Evolutionary conservation across 1,140 invertebrate species (phyloP).

Genomic region (Hypothenemus hampei): DNA sequence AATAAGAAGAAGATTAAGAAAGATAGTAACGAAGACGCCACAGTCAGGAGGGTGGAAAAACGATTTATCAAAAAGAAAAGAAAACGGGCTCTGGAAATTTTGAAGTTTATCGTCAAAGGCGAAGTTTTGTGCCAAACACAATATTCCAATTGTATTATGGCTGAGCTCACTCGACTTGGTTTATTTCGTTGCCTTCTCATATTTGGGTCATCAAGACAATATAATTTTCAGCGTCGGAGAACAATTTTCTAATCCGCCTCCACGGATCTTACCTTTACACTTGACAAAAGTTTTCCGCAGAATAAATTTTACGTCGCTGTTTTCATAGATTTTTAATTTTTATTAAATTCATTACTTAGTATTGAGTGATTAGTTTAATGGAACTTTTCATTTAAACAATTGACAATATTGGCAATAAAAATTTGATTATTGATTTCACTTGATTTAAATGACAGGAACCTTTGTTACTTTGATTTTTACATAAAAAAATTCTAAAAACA

Average conservation of each 20-base stretch:
- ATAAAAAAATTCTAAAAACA: too few relatives aligned
- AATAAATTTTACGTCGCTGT: slow-evolving; percentile 14
- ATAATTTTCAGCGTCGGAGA: slow-evolving; percentile 27
- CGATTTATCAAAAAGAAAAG: slow-evolving; percentile 16
- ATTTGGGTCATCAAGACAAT: slow-evolving; percentile 28
- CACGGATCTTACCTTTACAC: slow-evolving; percentile 21
- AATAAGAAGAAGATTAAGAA: slow-evolving; percentile 2
- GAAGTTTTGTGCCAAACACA: slow-evolving; percentile 27
- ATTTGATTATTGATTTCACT: too few relatives aligned
- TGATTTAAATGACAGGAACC: too few relatives aligned
- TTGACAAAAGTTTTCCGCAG: slow-evolving; percentile 12
- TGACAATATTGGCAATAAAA: too few relatives aligned
- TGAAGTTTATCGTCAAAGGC: slow-evolving; percentile 18
- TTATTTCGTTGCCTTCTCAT: slow-evolving; percentile 26
- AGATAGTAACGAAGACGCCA: slow-evolving; percentile 9
- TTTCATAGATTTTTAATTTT: too few relatives aligned
- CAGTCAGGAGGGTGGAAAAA: slow-evolving; percentile 12
- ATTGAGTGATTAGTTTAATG: too few relatives aligned
- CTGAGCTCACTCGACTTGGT: slow-evolving; percentile 18
- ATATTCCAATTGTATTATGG: slow-evolving; percentile 25
- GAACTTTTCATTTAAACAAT: too few relatives aligned
- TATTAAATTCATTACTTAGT: too few relatives aligned
- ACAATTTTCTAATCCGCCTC: slow-evolving; percentile 28
- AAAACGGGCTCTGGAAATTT: slow-evolving; percentile 13
- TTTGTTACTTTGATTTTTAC: too few relatives aligned